Conservation (phyloP, 2,113 vertebrate species). For the Lasiurus borealis region DNA sequence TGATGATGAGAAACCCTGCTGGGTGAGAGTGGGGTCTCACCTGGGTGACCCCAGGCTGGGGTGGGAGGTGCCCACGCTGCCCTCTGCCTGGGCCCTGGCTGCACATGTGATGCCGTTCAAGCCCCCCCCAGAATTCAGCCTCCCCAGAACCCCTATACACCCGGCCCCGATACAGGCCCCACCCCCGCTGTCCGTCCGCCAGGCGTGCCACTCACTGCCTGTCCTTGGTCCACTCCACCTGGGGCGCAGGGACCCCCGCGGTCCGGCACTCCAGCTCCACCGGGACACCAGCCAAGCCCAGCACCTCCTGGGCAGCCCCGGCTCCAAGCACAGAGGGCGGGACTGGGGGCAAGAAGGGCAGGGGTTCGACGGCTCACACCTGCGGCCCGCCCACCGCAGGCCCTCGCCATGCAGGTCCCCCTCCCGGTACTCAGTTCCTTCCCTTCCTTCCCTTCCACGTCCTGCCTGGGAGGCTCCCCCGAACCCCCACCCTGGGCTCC, state of each 20-base stretch:
- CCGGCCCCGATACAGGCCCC: rapidly evolving
- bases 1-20: background rate
- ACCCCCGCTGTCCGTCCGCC: no score
- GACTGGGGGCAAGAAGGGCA: constrained; percentile 78
- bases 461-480: background rate
- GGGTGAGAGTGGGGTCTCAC: rapidly evolving
- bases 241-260: constrained; percentile 88
- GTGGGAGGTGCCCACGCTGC: rapidly evolving
- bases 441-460: rapidly evolving
- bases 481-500: rapidly evolving
- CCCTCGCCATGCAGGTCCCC: no score
- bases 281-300: constrained; percentile 85
- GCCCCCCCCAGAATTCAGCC: background rate
- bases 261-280: constrained; percentile 89
- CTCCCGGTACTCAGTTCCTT: background rate
- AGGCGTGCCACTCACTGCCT: constrained; percentile 93
- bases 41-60: background rate
- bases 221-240: constrained; percentile 93
- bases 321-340: constrained; percentile 90
- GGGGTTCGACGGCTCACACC: background rate
- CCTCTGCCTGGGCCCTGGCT: background rate
- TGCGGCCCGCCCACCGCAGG: background rate
- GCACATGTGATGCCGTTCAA: rapidly evolving
- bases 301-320: constrained; percentile 87
- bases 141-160: rapidly evolving